phyloP scores from a whole-genome alignment of 2,113 vertebrate species.

The Percopsis transmontana region DNA sequence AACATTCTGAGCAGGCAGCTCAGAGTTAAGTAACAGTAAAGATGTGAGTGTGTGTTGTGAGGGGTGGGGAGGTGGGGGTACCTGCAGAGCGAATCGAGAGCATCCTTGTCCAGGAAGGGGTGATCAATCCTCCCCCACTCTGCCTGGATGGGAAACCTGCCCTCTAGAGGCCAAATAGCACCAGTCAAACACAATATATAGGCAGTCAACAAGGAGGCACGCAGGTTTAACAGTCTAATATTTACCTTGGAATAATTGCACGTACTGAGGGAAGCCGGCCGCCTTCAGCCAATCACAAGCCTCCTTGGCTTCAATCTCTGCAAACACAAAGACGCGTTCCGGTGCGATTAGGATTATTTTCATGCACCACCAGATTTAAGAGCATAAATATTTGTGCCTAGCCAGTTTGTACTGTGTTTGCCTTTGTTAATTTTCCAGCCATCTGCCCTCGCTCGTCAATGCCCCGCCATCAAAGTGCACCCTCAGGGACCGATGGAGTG shows the following conservation, averaged over 20 bases:
- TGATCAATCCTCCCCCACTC: constrained; percentile 57
- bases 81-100: constrained; percentile 64
- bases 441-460: constrained; percentile 32
- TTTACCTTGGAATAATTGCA: constrained; percentile 90
- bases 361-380: constrained; percentile 33
- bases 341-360: constrained; percentile 49
- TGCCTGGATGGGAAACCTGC: constrained; percentile 52
- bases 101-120: constrained; percentile 63
- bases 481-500: constrained; percentile 44
- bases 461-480: constrained; percentile 11
- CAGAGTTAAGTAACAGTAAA: too few species aligned
- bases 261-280: constrained; percentile 90
- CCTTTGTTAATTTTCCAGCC: constrained; percentile 1
- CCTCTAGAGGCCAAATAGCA: constrained; percentile 38
- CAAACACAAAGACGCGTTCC: constrained; percentile 52
- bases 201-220: neutral
- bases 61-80: too few species aligned
- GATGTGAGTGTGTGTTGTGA: too few species aligned
- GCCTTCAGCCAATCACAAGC: constrained; percentile 90
- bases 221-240: constrained; percentile 14
- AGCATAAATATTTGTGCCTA: constrained; percentile 61
- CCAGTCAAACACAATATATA: neutral
- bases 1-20: too few species aligned
- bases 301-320: constrained; percentile 91
- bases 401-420: constrained; percentile 47